These are phyloP conservation scores for Phenganax stokvisi DNA, from an alignment of 92 coral and sea anemone species.

Conservation along the genomic window DNA sequence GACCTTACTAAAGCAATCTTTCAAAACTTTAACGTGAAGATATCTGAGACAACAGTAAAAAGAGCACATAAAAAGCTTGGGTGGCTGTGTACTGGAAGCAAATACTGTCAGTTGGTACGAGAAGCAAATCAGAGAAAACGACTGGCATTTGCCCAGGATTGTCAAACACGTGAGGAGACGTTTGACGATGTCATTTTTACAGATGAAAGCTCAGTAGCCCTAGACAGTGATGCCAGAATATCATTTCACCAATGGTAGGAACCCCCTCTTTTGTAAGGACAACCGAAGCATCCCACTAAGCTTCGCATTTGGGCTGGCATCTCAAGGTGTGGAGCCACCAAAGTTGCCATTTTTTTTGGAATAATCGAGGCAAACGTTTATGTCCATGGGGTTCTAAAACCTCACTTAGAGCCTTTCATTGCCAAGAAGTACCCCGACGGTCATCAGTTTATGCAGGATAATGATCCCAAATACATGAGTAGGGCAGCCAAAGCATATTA, in stretches of 20 bases:
- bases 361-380: conserved; percentile 17
- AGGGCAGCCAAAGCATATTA: too few relatives aligned
- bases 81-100: conserved; percentile 43
- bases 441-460: conserved; percentile 34
- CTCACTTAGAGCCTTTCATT: not conserved
- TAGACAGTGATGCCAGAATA: conserved; percentile 34
- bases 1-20: too few relatives aligned
- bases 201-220: conserved; percentile 21
- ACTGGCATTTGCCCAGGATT: conserved; percentile 22
- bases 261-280: conserved; percentile 13
- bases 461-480: conserved; percentile 31
- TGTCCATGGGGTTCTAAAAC: not conserved
- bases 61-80: conserved; percentile 24
- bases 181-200: conserved; percentile 37
- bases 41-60: conserved; percentile 37
- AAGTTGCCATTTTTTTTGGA: conserved; percentile 1
- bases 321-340: conserved; percentile 9
- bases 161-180: not conserved
- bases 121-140: conserved; percentile 32
- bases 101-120: conserved; percentile 47
- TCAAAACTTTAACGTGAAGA: conserved; percentile 16
- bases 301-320: conserved; percentile 30
- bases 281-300: conserved; percentile 14
- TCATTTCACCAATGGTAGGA: conserved; percentile 34
- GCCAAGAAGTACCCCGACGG: conserved; percentile 11